These are phyloP conservation scores for Hoplostethus atlanticus DNA, from an alignment of 2,797 vertebrate genomes.

Conservation along the genomic window DNA sequence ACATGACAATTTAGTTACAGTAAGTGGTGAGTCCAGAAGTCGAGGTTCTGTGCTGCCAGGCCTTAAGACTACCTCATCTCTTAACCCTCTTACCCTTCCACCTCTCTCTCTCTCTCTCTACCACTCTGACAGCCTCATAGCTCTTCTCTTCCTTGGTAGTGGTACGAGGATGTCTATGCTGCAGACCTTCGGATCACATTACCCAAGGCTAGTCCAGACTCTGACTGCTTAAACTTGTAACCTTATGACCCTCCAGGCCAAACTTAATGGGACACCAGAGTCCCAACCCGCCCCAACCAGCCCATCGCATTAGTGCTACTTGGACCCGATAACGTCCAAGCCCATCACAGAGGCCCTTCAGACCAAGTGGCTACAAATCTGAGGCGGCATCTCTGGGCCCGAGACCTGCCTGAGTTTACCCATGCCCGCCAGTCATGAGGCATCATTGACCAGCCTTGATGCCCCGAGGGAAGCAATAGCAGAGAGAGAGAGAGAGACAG, in stretches of 20 bases:
- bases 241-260: conserved; percentile 85
- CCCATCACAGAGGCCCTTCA: conserved; percentile 71
- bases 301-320: conserved; percentile 81
- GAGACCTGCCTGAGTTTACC: conserved; percentile 85
- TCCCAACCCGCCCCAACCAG: conserved; percentile 84
- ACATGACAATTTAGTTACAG: too few relatives aligned
- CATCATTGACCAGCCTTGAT: conserved; percentile 60
- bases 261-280: conserved; percentile 86
- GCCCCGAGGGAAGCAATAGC: conserved; percentile 66
- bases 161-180: conserved; percentile 38
- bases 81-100: neutral
- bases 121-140: conserved; percentile 55
- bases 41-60: conserved; percentile 2
- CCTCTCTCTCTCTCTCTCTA: conserved; percentile 21
- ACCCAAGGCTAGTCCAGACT: conserved; percentile 73
- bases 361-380: conserved; percentile 76
- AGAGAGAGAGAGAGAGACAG: conserved; percentile 16
- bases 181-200: conserved; percentile 75
- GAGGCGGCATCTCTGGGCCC: conserved; percentile 79
- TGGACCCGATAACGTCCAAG: conserved; percentile 74
- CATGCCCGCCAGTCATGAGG: conserved; percentile 73
- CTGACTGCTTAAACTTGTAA: conserved; percentile 76
- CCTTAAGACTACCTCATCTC: neutral
- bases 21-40: neutral
- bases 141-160: conserved; percentile 55